Evolutionary conservation across 2,888 invertebrate species (phyloP).

Genomic region (Synergus itoensis): DNA sequence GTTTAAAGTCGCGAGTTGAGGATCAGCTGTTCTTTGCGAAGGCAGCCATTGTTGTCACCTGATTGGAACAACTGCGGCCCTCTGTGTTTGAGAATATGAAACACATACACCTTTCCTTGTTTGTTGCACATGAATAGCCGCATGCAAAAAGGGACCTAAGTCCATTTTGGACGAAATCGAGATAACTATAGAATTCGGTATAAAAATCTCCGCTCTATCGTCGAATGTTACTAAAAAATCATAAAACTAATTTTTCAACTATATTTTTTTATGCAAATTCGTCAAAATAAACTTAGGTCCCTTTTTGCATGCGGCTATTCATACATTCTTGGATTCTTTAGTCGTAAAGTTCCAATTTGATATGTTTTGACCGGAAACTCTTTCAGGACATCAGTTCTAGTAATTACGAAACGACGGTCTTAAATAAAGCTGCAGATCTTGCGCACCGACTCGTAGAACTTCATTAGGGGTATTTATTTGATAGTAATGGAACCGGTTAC

Average conservation of each 20-base stretch:
- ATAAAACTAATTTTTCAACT: no score
- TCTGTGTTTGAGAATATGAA: no score
- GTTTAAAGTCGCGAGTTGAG: background rate
- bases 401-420: background rate
- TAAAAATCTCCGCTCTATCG: no score
- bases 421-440: background rate
- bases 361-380: background rate
- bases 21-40: background rate
- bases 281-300: no score
- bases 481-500: constrained; percentile 11
- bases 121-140: no score
- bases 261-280: no score
- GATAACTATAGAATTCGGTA: no score
- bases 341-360: background rate
- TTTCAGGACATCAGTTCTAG: background rate
- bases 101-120: no score
- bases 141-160: no score
- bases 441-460: background rate
- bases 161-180: no score
- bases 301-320: no score
- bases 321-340: background rate
- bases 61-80: background rate
- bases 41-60: background rate
- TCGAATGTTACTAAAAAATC: no score
- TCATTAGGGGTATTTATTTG: constrained; percentile 32